Conservation (phyloP, 2,113 vertebrate species). For the Isurus oxyrinchus region DNA sequence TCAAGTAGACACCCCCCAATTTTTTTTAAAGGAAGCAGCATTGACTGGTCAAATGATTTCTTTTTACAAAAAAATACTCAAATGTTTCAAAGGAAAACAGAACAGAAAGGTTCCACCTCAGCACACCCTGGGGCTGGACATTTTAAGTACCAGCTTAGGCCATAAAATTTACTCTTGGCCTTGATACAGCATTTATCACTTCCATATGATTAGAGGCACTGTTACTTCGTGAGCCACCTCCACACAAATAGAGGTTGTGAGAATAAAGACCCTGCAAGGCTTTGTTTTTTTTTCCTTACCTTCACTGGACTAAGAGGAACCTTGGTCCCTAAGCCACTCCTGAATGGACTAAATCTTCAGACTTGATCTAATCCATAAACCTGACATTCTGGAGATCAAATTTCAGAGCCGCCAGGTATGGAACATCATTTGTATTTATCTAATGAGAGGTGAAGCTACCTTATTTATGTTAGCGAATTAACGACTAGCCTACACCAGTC, state of each 20-base stretch:
- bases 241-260: not conserved
- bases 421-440: not conserved
- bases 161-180: constrained; percentile 12
- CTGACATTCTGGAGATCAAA: not conserved
- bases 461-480: not conserved
- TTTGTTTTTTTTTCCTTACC: not conserved
- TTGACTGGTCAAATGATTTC: not conserved
- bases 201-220: not conserved
- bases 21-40: not conserved
- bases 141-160: constrained; percentile 14
- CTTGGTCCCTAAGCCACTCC: not conserved
- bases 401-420: not conserved
- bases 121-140: not conserved
- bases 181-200: not conserved
- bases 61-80: not conserved
- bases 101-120: not conserved
- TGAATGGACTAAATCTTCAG: not conserved
- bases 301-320: not conserved
- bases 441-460: not conserved
- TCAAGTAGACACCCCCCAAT: not conserved
- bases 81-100: not conserved
- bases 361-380: not conserved
- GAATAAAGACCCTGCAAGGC: not conserved
- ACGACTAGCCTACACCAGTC: not conserved
- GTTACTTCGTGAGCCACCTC: not conserved